Evolutionary conservation across 1,140 invertebrate genomes (phyloP), one percentile per base, ranked within the genome.

Genomic region (Diachasma alloeum): DNA sequence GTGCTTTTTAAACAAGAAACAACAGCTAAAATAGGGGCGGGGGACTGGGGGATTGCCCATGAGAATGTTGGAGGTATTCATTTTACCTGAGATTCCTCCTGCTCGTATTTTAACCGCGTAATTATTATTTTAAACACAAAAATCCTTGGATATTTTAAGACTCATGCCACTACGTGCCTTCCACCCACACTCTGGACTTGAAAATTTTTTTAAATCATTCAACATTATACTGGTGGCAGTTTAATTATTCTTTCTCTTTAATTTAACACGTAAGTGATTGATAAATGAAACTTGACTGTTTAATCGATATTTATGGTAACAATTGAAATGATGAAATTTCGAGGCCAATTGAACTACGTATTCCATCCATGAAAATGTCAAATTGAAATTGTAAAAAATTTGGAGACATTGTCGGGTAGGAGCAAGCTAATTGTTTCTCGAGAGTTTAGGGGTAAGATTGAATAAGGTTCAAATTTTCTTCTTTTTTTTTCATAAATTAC

Each of bases 101-200:
- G 17, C 6, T 22, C 15, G 4, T 22, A 56, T 63, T 1, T 63
- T 63, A 26, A 63, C 22, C 4, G 24, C 15, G 0, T 63, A 37
- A 37, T 39, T 68, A 36, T 17, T 68, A 37, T 39, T 67, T 66
- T 26, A 22, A 37, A 67, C 59, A 67, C 11, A 36, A 31, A 46
- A 48, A 72, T 36, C 66, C 15, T 77, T 59, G 53, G 44, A 77
- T 46, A 22, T 17, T 46, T 72, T 74, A 73, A 76, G 24, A 72
- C 11, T 71, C 68, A 71, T 42, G 75, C 75, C 75, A 76, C 39
- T 72, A 36, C 68, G 75, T 76, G 75, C 75, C 75, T 76, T 76
- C 36, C 26, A 63, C 19, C 39, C 24, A 56, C n/a, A n/a, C n/a
- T n/a, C n/a, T 48, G 1, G 11, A 66, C 39, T 17, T 9, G 31